Conservation (phyloP, 2,888 invertebrate genomes). For the Leptinotarsa juncta region DNA sequence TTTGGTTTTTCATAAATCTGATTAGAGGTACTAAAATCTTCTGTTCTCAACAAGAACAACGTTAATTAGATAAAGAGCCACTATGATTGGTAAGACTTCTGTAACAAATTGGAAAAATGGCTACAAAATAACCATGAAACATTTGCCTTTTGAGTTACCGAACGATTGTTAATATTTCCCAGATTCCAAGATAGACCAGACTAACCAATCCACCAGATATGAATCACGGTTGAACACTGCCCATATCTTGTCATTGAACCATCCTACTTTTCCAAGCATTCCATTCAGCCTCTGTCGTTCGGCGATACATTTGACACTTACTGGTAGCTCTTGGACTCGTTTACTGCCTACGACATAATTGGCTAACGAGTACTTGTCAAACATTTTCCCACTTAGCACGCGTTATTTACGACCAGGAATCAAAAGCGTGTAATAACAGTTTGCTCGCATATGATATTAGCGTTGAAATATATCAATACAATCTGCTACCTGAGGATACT, state of each 20-base stretch:
- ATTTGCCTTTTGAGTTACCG: too few relatives aligned
- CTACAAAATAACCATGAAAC: too few relatives aligned
- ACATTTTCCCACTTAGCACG: constrained; percentile 48
- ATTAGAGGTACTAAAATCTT: too few relatives aligned
- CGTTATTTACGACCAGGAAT: constrained; percentile 52
- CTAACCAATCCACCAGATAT: not conserved
- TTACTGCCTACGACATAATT: constrained; percentile 50
- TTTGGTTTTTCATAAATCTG: too few relatives aligned
- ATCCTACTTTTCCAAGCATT: not conserved
- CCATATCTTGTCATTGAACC: not conserved
- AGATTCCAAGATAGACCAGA: too few relatives aligned
- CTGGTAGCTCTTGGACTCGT: constrained; percentile 34
- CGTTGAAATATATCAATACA: constrained; percentile 55
- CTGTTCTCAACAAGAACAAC: too few relatives aligned
- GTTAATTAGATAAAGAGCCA: too few relatives aligned
- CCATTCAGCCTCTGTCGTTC: not conserved
- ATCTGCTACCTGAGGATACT: constrained; percentile 57
- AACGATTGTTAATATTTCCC: too few relatives aligned
- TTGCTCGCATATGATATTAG: constrained; percentile 48
- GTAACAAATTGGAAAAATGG: too few relatives aligned
- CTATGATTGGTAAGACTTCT: too few relatives aligned
- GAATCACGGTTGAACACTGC: not conserved
- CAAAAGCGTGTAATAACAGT: constrained; percentile 56
- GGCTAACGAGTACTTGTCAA: constrained; percentile 55
- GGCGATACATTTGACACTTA: constrained; percentile 37